phyloP scores from a whole-genome alignment of 1,140 invertebrate species.

The Aethina tumida region DNA sequence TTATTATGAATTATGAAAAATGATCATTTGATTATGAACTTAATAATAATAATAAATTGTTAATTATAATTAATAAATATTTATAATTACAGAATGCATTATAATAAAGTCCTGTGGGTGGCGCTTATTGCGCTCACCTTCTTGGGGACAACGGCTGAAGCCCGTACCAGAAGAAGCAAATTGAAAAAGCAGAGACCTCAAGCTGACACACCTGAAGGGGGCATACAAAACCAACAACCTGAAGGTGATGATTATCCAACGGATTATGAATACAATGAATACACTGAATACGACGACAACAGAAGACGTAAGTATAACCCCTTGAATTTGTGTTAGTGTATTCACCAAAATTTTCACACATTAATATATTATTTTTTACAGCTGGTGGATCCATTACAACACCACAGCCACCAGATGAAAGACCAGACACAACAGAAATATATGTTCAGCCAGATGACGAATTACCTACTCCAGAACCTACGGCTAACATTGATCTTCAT shows the following conservation, averaged over 20 bases:
- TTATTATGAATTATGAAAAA: neutral
- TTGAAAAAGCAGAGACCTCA: slow-evolving; percentile 10
- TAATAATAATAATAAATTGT: neutral
- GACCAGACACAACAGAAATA: slow-evolving; percentile 21
- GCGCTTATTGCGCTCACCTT: slow-evolving; percentile 14
- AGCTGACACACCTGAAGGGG: slow-evolving; percentile 10
- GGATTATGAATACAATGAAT: slow-evolving; percentile 16
- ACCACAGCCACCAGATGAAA: slow-evolving; percentile 30
- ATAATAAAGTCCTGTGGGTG: slow-evolving; percentile 9
- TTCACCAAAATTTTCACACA: too few relatives aligned
- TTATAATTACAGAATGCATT: slow-evolving; percentile 16
- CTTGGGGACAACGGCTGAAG: slow-evolving; percentile 15
- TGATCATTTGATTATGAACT: neutral
- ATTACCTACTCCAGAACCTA: slow-evolving; percentile 18
- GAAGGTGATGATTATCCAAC: slow-evolving; percentile 17
- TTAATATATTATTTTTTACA: neutral
- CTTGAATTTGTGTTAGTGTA: too few relatives aligned
- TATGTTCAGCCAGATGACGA: slow-evolving; percentile 28
- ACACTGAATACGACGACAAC: slow-evolving; percentile 15
- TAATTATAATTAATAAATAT: slow-evolving; percentile 5
- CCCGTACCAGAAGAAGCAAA: slow-evolving; percentile 21
- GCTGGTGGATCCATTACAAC: slow-evolving; percentile 15
- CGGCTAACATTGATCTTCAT: slow-evolving; percentile 20
- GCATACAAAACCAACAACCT: slow-evolving; percentile 24
- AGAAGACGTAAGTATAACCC: slow-evolving; percentile 13